Base-by-base conservation (phyloP, 2,888 invertebrate genomes). In the Drosophila histrio region DNA sequence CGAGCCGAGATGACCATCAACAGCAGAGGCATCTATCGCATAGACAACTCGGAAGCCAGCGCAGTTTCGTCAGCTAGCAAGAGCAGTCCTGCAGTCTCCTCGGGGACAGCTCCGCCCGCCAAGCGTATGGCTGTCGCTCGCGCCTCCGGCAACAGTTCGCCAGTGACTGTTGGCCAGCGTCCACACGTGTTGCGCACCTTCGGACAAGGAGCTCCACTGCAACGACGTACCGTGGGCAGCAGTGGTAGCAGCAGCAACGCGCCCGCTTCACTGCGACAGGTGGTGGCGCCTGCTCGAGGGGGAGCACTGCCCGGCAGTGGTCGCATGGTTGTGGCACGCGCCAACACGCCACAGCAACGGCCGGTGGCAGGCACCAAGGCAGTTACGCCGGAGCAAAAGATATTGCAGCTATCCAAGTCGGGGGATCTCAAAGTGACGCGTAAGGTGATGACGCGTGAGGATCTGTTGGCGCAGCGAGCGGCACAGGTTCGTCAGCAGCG, bases 401-500 rank as follows among this genome's bases (percentile, higher is more conserved):
- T 91, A 24, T 65, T 91, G 6, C 93, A 93, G 22, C 91, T 93
- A 0, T 93, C 93, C 0, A 93, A 93, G 87, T 93, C 89, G 82
- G 93, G 79, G 75, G 93, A 90, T 90, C 91, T 79, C 86, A 93
- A 89, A 89, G 93, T 89, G 72, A 93, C 90, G 75, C 93, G 86
- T 82, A 93, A 88, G 89, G 87, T 91, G n/a, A 91, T 91, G 82
- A 88, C 90, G n/a, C 88, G 90, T 6, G 90, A 90, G 34, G 90
- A 90, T 68, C 52, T 84, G 6, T 60, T 86, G 1, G 87, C 88
- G 2, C 89, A 89, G 52, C 84, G 86, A 11, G 54, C 72, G 5
- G 65, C 73, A 1, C 90, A 89, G 41, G 89, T 77, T 24, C 80
- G 82, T 6, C 85, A 85, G n/a, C 79, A 85, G 43, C 86, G 78